These are phyloP conservation scores for Drosophila anceps DNA, from an alignment of 2,888 invertebrate species.

Conservation along the genomic window DNA sequence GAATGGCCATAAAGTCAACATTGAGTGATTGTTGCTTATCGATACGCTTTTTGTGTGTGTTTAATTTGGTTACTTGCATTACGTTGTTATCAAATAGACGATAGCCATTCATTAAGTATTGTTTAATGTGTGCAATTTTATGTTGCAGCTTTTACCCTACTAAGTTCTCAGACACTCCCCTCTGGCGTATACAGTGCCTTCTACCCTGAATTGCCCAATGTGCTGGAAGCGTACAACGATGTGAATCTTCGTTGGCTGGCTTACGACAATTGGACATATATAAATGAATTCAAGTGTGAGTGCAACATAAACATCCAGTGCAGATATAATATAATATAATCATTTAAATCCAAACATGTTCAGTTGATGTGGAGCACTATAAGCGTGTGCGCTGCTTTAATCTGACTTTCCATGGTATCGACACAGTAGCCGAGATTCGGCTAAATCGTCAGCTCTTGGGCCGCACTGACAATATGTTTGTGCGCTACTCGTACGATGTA, in stretches of 20 bases:
- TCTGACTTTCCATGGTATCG: slow-evolving; percentile 93
- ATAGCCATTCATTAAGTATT: not conserved
- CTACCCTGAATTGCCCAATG: slow-evolving; percentile 59
- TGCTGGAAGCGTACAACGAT: slow-evolving; percentile 91
- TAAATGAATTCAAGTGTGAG: slow-evolving; percentile 89
- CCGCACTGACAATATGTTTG: slow-evolving; percentile 93
- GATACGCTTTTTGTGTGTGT: slow-evolving; percentile 1
- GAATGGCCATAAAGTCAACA: slow-evolving; percentile 25
- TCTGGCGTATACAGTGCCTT: slow-evolving; percentile 83
- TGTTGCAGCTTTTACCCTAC: slow-evolving; percentile 38
- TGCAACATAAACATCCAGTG: not conserved
- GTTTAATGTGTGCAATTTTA: not conserved
- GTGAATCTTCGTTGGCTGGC: slow-evolving; percentile 93
- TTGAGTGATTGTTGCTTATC: slow-evolving; percentile 30
- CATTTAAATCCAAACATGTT: not conserved
- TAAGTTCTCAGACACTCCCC: slow-evolving; percentile 70
- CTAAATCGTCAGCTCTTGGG: slow-evolving; percentile 90
- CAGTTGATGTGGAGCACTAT: slow-evolving; percentile 69
- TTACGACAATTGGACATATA: slow-evolving; percentile 92
- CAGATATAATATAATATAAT: not conserved
- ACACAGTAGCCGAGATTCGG: slow-evolving; percentile 91
- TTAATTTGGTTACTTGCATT: slow-evolving; percentile 5
- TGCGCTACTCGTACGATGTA: slow-evolving; percentile 91
- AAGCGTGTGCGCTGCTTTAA: slow-evolving; percentile 74
- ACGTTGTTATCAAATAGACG: slow-evolving; percentile 5